These are phyloP conservation scores for Scrobipalpa costella DNA, from an alignment of 2,888 invertebrate species.

Conservation along the genomic window DNA sequence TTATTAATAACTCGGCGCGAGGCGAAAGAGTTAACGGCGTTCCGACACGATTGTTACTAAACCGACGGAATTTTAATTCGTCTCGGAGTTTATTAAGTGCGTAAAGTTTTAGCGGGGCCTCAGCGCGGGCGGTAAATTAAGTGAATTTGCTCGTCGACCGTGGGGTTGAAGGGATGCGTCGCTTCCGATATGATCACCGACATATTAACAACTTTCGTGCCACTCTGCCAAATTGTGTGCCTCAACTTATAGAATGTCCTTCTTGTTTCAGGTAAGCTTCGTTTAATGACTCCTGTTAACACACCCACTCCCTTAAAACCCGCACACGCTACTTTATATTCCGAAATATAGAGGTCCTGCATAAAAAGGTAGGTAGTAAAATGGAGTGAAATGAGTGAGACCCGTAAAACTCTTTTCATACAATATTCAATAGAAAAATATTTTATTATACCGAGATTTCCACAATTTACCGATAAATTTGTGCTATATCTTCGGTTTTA, in stretches of 20 bases:
- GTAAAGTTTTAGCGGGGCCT: constrained; percentile 73
- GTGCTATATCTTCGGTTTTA: constrained; percentile 74
- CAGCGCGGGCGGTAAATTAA: constrained; percentile 69
- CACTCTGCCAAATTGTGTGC: constrained; percentile 39
- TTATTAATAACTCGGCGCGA: constrained; percentile 66
- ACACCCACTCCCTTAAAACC: constrained; percentile 43
- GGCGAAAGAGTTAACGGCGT: constrained; percentile 69
- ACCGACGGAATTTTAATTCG: constrained; percentile 78
- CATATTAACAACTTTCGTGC: constrained; percentile 56
- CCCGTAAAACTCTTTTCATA: constrained; percentile 76
- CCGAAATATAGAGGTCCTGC: constrained; percentile 57
- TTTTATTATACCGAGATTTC: constrained; percentile 79
- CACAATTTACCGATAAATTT: constrained; percentile 78
- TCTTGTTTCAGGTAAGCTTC: constrained; percentile 64
- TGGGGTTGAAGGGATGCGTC: constrained; percentile 42
- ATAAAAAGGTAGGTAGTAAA: constrained; percentile 74
- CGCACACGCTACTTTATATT: constrained; percentile 52
- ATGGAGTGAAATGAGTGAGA: constrained; percentile 72
- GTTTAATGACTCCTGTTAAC: constrained; percentile 46
- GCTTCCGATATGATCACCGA: constrained; percentile 61
- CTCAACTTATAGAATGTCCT: constrained; percentile 32
- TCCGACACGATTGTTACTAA: constrained; percentile 75
- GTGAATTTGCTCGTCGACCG: constrained; percentile 67
- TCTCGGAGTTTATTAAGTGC: constrained; percentile 77
- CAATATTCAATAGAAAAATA: constrained; percentile 78